These are phyloP conservation scores for Cygnus olor DNA, from an alignment of 2,797 vertebrate species.

Conservation along the genomic window DNA sequence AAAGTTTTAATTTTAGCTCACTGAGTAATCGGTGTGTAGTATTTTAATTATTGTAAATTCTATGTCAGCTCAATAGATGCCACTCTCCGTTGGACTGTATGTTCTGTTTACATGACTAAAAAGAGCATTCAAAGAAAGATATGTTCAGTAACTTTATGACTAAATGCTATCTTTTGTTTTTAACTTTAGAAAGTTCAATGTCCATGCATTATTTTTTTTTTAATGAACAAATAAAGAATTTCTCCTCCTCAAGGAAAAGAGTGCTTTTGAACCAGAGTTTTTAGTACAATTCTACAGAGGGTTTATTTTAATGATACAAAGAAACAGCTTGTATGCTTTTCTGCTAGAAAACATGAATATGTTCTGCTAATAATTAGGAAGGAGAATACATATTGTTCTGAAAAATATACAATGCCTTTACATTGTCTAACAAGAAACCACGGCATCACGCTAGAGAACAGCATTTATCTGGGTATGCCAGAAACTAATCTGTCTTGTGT, in stretches of 20 bases:
- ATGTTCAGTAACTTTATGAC: not conserved
- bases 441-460: not conserved
- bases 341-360: not conserved
- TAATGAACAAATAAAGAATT: not conserved
- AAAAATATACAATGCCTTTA: not conserved
- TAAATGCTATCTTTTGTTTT: not conserved
- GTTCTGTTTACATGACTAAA: conserved; percentile 3
- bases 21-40: not conserved
- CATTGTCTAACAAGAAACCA: not conserved
- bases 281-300: not conserved
- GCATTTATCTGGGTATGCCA: not conserved
- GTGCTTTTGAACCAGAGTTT: not conserved
- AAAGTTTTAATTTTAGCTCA: conserved; percentile 52
- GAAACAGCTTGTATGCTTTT: not conserved
- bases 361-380: conserved; percentile 44
- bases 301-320: conserved; percentile 11
- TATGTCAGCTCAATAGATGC: not conserved
- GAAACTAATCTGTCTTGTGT: not conserved
- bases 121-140: not conserved
- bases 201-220: not conserved
- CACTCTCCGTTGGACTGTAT: not conserved
- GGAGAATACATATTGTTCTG: conserved; percentile 30
- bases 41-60: conserved; percentile 36
- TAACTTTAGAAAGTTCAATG: not conserved
- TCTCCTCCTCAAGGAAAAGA: not conserved